A percentile compares a stretch with the other conserved stretches of the same genome.
Evolutionary conservation across 2,113 vertebrate genomes (phyloP).

Genomic region (Ursus arctos): DNA sequence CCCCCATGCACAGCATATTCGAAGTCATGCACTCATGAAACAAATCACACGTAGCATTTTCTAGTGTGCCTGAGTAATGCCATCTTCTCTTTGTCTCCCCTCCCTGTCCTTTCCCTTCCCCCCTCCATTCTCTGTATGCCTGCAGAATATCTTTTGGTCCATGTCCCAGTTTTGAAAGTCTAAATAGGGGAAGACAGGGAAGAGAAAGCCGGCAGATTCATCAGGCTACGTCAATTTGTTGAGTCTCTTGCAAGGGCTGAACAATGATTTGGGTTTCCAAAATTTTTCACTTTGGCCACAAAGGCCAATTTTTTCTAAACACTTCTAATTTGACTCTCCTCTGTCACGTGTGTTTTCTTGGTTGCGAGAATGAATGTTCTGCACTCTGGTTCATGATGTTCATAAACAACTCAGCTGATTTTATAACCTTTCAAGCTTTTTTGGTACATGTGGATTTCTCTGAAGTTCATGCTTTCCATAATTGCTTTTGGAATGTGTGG

Average conservation of each 20-base stretch:
- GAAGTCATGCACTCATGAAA: neutral
- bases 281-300: neutral
- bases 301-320: neutral
- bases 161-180: accelerated
- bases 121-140: too few species aligned
- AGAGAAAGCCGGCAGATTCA: neutral
- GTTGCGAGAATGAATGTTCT: neutral
- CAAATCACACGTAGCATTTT: too few species aligned
- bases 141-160: neutral
- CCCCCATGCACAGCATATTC: neutral
- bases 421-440: neutral
- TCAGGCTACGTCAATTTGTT: neutral
- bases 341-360: neutral
- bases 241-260: neutral
- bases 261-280: neutral
- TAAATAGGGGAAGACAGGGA: neutral
- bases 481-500: neutral
- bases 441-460: neutral
- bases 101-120: accelerated
- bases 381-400: neutral
- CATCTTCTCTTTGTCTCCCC: neutral
- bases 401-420: neutral
- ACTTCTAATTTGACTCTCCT: neutral
- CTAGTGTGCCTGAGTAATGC: neutral
- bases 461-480: neutral